phyloP scores from a whole-genome alignment of 2,888 invertebrate species.

The Theristus sp. region DNA sequence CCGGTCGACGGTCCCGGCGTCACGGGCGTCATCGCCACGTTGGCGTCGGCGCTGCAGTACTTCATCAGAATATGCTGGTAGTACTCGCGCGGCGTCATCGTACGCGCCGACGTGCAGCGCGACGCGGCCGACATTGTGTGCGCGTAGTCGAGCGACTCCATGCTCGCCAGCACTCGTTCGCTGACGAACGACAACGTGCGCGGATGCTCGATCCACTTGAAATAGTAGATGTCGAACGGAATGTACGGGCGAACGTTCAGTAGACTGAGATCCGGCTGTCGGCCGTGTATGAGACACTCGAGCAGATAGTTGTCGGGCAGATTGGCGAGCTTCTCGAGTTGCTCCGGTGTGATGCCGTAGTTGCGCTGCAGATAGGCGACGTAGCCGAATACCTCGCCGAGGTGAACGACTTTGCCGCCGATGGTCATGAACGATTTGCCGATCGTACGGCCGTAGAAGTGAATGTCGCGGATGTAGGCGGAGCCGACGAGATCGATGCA shows the following conservation, averaged over 20 bases:
- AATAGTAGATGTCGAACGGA: constrained; percentile 28
- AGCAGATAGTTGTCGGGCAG: constrained; percentile 28
- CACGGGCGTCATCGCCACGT: no score
- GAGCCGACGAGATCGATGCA: constrained; percentile 24
- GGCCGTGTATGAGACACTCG: constrained; percentile 26
- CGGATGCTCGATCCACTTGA: constrained; percentile 29
- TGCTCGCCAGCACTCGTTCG: constrained; percentile 22
- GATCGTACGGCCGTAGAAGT: constrained; percentile 28
- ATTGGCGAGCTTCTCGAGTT: constrained; percentile 25
- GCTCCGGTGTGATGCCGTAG: constrained; percentile 28
- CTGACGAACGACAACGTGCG: constrained; percentile 25
- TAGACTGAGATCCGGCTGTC: neutral
- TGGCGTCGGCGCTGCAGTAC: no score
- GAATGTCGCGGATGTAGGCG: constrained; percentile 29
- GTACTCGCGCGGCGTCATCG: constrained; percentile 26
- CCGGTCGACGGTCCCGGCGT: no score
- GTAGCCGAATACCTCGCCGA: constrained; percentile 26
- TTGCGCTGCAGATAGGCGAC: constrained; percentile 29
- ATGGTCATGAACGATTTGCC: constrained; percentile 25
- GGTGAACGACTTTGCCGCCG: constrained; percentile 28
- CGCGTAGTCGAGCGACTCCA: constrained; percentile 20
- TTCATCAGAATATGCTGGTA: constrained; percentile 4
- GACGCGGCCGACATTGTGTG: constrained; percentile 2
- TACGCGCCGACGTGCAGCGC: constrained; percentile 24
- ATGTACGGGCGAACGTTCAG: constrained; percentile 17